Percentiles rank a stretch among this genome's conserved stretches.
phyloP scores from a whole-genome alignment of 2,888 invertebrate species.

The Exocentrus adspersus region DNA sequence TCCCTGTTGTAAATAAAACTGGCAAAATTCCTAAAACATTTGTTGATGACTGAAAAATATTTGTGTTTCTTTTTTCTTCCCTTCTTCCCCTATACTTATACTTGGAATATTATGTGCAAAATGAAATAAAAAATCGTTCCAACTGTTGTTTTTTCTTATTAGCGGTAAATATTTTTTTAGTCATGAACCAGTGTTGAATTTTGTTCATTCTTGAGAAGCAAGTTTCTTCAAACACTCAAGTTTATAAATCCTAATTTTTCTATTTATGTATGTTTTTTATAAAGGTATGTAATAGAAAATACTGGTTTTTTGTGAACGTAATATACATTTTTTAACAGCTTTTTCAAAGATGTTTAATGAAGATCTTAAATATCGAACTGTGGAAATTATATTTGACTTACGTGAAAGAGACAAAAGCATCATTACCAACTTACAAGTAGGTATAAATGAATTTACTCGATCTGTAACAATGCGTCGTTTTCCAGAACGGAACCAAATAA shows the following conservation, averaged over 20 bases:
- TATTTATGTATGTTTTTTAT: too few species aligned
- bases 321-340: conserved; percentile 71
- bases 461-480: not conserved
- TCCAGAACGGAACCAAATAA: not conserved
- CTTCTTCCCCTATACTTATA: conserved; percentile 20
- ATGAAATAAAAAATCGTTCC: conserved; percentile 40
- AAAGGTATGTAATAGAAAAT: not conserved
- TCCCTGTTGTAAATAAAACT: conserved; percentile 22
- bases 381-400: conserved; percentile 98
- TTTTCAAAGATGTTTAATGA: conserved; percentile 97
- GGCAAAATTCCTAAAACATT: conserved; percentile 45
- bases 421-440: conserved; percentile 92
- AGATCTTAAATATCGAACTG: conserved; percentile 97
- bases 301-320: conserved; percentile 15
- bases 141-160: conserved; percentile 45
- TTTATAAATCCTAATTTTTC: not conserved
- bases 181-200: conserved; percentile 52
- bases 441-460: conserved; percentile 59
- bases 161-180: conserved; percentile 46
- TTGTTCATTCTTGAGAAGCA: not conserved
- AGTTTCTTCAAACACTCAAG: too few species aligned
- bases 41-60: conserved; percentile 50
- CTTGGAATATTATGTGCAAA: too few species aligned
- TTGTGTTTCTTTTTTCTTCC: conserved; percentile 44
- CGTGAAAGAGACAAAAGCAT: conserved; percentile 97